Evolutionary conservation across 2,888 invertebrate species (phyloP).

Genomic region (Diplazon laetatorius): DNA sequence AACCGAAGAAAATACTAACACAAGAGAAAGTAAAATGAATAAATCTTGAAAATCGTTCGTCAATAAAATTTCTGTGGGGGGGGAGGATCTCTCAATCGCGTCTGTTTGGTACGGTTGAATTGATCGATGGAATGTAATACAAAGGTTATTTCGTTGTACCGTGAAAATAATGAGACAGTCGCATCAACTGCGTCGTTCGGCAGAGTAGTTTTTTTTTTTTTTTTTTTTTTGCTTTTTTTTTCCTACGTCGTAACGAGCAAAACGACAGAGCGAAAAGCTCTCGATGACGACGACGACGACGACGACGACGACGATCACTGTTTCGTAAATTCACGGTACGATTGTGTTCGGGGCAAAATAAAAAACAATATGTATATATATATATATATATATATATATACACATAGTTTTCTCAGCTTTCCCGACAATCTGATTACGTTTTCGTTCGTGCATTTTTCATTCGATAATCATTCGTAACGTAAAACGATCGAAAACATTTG

Average conservation of each 20-base stretch:
- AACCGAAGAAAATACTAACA: neutral
- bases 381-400: too few relatives aligned
- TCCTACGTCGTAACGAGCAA: slow-evolving; percentile 44
- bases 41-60: neutral
- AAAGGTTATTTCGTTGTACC: slow-evolving; percentile 38
- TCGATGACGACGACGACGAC: too few relatives aligned
- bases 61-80: slow-evolving; percentile 8
- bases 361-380: too few relatives aligned
- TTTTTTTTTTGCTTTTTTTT: too few relatives aligned
- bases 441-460: too few relatives aligned
- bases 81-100: neutral
- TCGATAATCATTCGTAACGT: too few relatives aligned
- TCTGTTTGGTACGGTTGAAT: slow-evolving; percentile 14
- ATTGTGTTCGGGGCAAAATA: neutral
- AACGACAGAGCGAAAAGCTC: slow-evolving; percentile 2
- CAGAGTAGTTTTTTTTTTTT: too few relatives aligned
- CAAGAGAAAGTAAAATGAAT: neutral
- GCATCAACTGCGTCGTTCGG: slow-evolving; percentile 28
- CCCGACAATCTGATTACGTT: too few relatives aligned
- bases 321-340: slow-evolving; percentile 24
- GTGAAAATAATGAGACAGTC: slow-evolving; percentile 58
- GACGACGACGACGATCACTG: too few relatives aligned
- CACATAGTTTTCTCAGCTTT: too few relatives aligned
- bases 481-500: too few relatives aligned
- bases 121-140: slow-evolving; percentile 5